These are phyloP conservation scores for Tenthredo livida DNA, from an alignment of 2,888 invertebrate genomes.

Conservation along the genomic window DNA sequence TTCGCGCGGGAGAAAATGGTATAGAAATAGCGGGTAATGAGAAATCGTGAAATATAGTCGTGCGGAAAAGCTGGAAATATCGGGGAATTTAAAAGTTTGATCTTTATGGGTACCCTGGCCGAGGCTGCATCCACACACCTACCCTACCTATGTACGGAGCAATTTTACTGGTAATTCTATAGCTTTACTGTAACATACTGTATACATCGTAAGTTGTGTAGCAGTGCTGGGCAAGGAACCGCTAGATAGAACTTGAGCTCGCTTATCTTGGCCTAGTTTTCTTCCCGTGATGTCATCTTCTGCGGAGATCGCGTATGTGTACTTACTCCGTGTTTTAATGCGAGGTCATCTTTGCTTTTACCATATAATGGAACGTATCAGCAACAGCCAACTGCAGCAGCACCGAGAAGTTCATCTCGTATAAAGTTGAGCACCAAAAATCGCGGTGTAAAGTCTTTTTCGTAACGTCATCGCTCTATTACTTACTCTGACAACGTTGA, in stretches of 20 bases:
- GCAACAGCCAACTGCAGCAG: not conserved
- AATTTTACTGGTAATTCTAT: slow-evolving; percentile 24
- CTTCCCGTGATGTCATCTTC: slow-evolving; percentile 50
- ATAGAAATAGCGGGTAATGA: not conserved
- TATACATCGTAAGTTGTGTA: slow-evolving; percentile 5
- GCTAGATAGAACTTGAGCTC: slow-evolving; percentile 45
- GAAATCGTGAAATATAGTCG: not conserved
- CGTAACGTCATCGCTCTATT: not conserved
- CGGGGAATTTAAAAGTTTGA: not conserved
- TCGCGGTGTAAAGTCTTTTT: not conserved
- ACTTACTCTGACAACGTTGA: not conserved
- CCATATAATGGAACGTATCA: not conserved
- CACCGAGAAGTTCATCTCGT: not conserved
- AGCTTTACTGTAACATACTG: not conserved
- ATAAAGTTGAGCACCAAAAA: slow-evolving; percentile 28
- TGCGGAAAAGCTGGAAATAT: not conserved
- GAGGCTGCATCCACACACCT: not conserved
- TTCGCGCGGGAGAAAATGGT: not conserved
- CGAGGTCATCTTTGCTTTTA: slow-evolving; percentile 14
- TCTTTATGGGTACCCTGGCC: not conserved
- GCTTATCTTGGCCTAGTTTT: slow-evolving; percentile 50
- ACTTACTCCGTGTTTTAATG: not conserved
- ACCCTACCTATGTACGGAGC: not conserved
- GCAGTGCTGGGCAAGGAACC: slow-evolving; percentile 2
- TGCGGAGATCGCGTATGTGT: slow-evolving; percentile 34